Evolutionary conservation across 2,113 vertebrate species (phyloP).

Genomic region (Sapayoa aenigma): DNA sequence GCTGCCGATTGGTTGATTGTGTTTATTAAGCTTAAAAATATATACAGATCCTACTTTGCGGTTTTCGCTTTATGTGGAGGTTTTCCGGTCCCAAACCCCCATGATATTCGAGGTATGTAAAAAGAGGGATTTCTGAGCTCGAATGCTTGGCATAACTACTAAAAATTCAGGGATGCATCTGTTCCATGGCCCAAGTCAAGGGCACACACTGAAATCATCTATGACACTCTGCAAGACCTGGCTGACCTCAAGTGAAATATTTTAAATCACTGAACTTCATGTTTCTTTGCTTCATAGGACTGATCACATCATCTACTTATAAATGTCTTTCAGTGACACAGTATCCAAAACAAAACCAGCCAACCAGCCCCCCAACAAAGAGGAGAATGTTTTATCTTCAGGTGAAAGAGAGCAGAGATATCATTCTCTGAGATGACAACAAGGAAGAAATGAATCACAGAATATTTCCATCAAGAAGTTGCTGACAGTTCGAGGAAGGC

Average conservation of each 20-base stretch:
- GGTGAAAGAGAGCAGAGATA: background rate
- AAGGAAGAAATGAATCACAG: background rate
- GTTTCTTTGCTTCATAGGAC: background rate
- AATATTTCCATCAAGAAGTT: constrained; percentile 3
- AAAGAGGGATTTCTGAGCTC: background rate
- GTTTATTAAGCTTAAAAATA: too few relatives aligned
- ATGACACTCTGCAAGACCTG: background rate
- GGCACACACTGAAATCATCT: fast-evolving
- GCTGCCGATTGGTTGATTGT: too few relatives aligned
- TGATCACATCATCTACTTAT: background rate
- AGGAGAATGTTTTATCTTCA: background rate
- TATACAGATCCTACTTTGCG: too few relatives aligned
- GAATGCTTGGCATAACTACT: background rate
- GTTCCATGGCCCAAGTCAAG: background rate
- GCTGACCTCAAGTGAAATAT: background rate
- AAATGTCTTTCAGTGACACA: background rate
- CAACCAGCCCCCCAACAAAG: background rate
- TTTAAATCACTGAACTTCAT: background rate
- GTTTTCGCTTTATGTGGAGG: too few relatives aligned
- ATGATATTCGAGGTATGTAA: too few relatives aligned
- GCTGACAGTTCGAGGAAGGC: constrained; percentile 10
- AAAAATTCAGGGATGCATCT: background rate
- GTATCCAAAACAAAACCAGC: background rate
- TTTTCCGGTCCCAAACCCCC: too few relatives aligned
- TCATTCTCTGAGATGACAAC: background rate